These are phyloP conservation scores for Barbus barbus DNA, from an alignment of 2,113 vertebrate species.

Conservation along the genomic window DNA sequence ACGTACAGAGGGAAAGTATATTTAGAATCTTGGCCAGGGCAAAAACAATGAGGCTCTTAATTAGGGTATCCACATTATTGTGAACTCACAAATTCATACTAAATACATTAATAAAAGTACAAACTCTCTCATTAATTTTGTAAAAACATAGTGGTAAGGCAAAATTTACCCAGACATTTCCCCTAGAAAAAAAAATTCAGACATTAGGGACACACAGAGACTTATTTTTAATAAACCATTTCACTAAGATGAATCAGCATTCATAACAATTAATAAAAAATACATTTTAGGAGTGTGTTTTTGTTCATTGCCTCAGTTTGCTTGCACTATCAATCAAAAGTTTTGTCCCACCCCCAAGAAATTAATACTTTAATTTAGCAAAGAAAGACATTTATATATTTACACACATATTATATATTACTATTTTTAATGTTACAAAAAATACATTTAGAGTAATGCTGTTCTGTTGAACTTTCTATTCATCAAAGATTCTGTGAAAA, in stretches of 20 bases:
- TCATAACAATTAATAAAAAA: neutral
- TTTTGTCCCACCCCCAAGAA: too few species aligned
- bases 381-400: too few species aligned
- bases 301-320: too few species aligned
- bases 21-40: neutral
- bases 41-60: neutral
- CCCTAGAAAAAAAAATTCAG: neutral
- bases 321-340: too few species aligned
- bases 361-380: too few species aligned
- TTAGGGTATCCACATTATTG: neutral
- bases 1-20: neutral
- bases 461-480: neutral
- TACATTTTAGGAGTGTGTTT: too few species aligned
- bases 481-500: neutral
- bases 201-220: neutral
- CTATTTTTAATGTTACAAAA: too few species aligned
- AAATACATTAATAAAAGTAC: neutral
- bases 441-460: neutral
- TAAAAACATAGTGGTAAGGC: neutral
- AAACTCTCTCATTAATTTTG: neutral
- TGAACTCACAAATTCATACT: neutral
- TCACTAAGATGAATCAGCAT: neutral
- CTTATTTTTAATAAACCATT: neutral
- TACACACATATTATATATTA: too few species aligned
- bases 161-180: neutral